Evolutionary conservation across 2,113 vertebrate species (phyloP), one percentile per base, ranked within the genome.

Genomic region (Lepus americanus): DNA sequence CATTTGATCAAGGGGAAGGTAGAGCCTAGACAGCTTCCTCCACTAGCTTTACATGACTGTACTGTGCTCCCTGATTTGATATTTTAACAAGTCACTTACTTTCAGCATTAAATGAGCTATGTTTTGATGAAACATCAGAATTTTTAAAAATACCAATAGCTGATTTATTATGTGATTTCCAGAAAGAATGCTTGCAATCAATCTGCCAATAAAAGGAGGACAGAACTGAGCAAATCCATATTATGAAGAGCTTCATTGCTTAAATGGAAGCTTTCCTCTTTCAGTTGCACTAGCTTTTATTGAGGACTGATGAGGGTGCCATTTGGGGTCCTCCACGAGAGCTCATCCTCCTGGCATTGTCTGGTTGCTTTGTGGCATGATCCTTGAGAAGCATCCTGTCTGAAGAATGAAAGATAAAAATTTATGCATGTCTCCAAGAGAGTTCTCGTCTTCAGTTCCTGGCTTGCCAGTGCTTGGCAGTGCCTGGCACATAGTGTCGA

Each of bases 341-440:
- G 49, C 20, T 51, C 20, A 9, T 82, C 23, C 51, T 87, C 61
- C 33, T 69, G 23, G 39, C 27, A 19, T 59, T 59, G 7, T 31
- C 51, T 64, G 29, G 33, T 81, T 92, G 59, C 64, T 78, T 82
- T 66, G 36, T 69, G 17, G 9, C 39, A 90, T 87, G 29, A 53
- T 91, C 49, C 49, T 82, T 94, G 39, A 92, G 70, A 85, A 64
- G 31, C 64, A 92, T 6, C 55, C 70, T 76, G 5, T 61, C 61
- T 69, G 74, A 96, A n/a, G 55, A 87, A 6, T 81, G 63, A 81
- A 64, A 22, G n/a, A 49, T 95, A 70, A 13, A 77, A 92, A 72
- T 31, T 9, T 49, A 0, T 36, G 33, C 53, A 12, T 44, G 33
- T 83, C 70, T 85, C 76, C 78, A 88, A 83, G 59, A 83, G 33